Evolutionary conservation across 2,888 invertebrate genomes (phyloP).

Genomic region (Quadriops clusia): DNA sequence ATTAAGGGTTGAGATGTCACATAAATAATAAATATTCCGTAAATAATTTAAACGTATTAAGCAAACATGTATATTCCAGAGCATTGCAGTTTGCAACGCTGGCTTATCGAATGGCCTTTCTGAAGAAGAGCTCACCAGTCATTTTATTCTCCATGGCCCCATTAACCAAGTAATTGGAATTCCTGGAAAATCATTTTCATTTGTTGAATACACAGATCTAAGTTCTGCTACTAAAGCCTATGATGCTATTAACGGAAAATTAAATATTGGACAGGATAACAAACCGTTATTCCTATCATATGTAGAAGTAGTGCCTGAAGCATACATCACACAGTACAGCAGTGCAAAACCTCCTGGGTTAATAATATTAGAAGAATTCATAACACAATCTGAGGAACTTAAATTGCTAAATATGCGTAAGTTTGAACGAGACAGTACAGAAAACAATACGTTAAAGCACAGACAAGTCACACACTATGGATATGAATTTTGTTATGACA

Average conservation of each 20-base stretch:
- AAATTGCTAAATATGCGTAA: conserved; percentile 40
- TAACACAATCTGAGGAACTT: conserved; percentile 57
- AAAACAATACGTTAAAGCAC: conserved; percentile 52
- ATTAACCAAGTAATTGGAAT: conserved; percentile 55
- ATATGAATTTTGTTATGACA: conserved; percentile 80
- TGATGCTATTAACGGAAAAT: conserved; percentile 46
- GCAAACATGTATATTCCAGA: conserved; percentile 37
- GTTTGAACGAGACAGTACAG: conserved; percentile 41
- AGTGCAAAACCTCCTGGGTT: conserved; percentile 54
- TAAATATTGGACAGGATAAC: conserved; percentile 44
- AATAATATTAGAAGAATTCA: conserved; percentile 55
- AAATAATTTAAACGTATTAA: no score
- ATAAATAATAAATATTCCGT: no score
- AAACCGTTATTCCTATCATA: conserved; percentile 55
- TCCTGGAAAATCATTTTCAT: conserved; percentile 72
- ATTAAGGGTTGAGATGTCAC: no score
- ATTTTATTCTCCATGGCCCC: conserved; percentile 41
- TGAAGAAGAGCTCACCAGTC: conserved; percentile 47
- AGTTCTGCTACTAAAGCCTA: conserved; percentile 46
- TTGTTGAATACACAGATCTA: conserved; percentile 47
- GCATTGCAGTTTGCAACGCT: conserved; percentile 70
- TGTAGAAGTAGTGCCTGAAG: conserved; percentile 36
- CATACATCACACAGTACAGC: conserved; percentile 25
- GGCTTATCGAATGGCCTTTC: conserved; percentile 72
- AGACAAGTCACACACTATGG: conserved; percentile 84